phyloP scores from a whole-genome alignment of 2,113 vertebrate genomes.

The Brachypteracias leptosomus region DNA sequence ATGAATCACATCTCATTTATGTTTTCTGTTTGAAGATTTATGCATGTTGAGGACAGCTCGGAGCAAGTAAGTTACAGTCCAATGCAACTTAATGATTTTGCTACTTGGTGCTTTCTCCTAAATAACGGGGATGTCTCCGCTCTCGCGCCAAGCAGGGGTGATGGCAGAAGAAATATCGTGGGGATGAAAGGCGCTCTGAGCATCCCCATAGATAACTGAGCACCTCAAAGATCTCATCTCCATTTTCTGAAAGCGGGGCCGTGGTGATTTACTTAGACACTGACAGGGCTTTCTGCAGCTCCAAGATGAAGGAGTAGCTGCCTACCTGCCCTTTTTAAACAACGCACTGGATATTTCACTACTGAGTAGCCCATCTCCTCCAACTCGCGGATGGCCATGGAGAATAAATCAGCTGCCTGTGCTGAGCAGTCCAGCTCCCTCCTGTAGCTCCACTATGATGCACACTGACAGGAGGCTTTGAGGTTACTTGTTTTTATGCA shows the following conservation, averaged over 20 bases:
- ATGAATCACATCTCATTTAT: neutral
- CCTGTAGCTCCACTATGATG: neutral
- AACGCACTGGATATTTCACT: neutral
- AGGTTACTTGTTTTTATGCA: neutral
- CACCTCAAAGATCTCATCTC: neutral
- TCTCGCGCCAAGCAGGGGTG: fast-evolving
- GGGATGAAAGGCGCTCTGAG: neutral
- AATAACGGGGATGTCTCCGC: neutral
- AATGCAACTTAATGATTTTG: neutral
- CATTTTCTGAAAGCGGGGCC: neutral
- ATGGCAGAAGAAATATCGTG: neutral
- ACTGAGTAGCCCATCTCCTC: neutral
- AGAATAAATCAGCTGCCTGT: neutral
- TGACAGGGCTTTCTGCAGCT: neutral
- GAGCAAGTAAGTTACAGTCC: neutral
- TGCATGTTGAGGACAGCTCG: neutral
- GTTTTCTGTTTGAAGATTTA: neutral
- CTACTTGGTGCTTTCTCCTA: neutral
- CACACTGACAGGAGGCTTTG: neutral
- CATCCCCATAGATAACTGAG: neutral
- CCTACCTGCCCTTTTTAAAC: neutral
- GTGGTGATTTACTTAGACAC: neutral
- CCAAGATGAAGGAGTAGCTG: neutral
- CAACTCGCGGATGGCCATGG: fast-evolving
- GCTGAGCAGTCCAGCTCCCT: neutral